Conservation (phyloP, 2,113 vertebrate genomes). For the Ivindomyrus marchei region DNA sequence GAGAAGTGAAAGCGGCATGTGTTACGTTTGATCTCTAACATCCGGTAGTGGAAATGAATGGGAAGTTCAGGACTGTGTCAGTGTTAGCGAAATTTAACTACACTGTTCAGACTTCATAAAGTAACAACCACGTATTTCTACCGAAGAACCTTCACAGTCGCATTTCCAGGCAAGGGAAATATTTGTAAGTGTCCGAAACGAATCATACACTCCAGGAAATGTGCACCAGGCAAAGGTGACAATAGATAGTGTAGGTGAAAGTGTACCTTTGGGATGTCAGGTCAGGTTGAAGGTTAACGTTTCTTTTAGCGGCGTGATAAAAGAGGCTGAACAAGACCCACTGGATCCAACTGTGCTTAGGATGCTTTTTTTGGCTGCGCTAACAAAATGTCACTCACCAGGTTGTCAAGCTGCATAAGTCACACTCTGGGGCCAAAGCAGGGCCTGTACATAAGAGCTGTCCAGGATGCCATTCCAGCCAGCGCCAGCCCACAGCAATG, state of each 20-base stretch:
- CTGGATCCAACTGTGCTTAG: neutral
- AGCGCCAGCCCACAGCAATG: neutral
- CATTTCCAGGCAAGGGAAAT: neutral
- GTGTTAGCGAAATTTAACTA: neutral
- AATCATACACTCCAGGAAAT: neutral
- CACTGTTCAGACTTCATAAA: neutral
- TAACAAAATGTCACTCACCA: neutral
- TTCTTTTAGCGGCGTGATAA: neutral
- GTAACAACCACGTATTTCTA: neutral
- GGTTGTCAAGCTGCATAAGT: neutral
- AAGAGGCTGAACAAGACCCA: neutral
- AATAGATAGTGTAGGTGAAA: neutral
- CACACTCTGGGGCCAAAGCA: neutral
- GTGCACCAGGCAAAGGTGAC: neutral
- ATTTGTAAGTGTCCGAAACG: neutral
- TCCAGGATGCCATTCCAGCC: neutral
- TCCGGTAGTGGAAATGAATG: neutral
- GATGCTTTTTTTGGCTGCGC: neutral
- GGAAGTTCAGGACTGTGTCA: neutral
- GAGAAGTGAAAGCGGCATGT: neutral
- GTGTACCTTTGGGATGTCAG: neutral
- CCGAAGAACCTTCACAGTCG: neutral
- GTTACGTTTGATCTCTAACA: neutral
- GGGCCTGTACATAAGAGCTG: neutral
- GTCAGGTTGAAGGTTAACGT: neutral